Percentiles rank a stretch among this genome's conserved stretches.
Conservation (phyloP, 2,888 invertebrate species). For the Drosophila sordidula region DNA sequence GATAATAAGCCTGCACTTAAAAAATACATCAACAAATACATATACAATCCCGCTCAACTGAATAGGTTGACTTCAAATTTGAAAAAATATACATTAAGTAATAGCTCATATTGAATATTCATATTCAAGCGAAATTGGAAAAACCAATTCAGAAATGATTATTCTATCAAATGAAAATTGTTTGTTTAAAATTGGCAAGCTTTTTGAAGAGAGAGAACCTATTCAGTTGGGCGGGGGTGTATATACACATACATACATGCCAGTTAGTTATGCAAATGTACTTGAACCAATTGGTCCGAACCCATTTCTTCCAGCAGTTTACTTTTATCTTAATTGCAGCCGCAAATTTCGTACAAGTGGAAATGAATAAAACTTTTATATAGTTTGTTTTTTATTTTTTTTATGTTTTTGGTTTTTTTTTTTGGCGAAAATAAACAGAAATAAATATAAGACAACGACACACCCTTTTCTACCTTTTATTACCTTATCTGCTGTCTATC, state of each 20-base stretch:
- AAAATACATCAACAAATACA: neutral
- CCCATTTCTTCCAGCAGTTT: constrained; percentile 25
- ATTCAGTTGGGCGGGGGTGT: no score
- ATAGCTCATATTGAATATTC: no score
- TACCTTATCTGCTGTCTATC: neutral
- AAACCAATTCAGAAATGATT: no score
- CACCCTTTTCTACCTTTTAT: constrained; percentile 21
- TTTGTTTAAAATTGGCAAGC: no score
- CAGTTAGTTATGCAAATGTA: constrained; percentile 42
- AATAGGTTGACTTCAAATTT: no score
- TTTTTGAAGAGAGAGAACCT: no score
- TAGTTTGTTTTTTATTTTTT: constrained; percentile 8
- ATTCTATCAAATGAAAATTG: no score
- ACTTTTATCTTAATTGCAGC: constrained; percentile 45
- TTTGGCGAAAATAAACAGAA: constrained; percentile 30
- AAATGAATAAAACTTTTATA: constrained; percentile 3
- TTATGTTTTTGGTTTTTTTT: constrained; percentile 2
- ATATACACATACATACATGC: neutral
- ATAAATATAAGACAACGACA: constrained; percentile 8
- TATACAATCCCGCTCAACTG: no score
- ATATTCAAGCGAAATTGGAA: no score
- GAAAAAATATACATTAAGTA: no score
- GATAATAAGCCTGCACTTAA: constrained; percentile 52
- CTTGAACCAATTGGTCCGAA: constrained; percentile 5
- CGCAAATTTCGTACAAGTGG: constrained; percentile 35